These are phyloP conservation scores for Mimas tiliae DNA, from an alignment of 2,888 invertebrate species.

Conservation along the genomic window DNA sequence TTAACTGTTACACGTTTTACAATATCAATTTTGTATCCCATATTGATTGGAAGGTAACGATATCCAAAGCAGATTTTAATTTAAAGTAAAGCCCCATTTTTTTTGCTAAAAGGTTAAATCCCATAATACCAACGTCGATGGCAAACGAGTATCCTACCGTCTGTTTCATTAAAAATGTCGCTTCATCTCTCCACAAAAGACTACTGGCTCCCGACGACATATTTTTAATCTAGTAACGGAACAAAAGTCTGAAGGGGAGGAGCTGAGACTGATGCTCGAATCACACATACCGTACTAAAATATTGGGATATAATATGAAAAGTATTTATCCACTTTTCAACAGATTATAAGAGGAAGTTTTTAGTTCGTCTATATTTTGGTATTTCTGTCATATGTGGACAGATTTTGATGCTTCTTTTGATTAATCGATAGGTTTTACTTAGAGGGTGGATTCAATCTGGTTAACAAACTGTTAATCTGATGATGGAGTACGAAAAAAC, in stretches of 20 bases:
- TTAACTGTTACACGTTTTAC: no score
- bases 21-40: no score
- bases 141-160: slow-evolving; percentile 44
- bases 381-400: no score
- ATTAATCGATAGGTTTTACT: no score
- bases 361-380: no score
- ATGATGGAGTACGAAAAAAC: no score
- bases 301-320: background rate
- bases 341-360: no score
- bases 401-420: no score
- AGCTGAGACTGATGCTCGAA: background rate
- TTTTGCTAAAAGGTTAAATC: background rate
- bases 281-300: background rate
- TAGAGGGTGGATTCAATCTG: no score
- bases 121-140: slow-evolving; percentile 41
- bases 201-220: slow-evolving; percentile 48
- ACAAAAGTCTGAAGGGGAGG: slow-evolving; percentile 42
- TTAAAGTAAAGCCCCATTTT: background rate
- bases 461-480: no score
- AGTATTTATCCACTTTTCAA: background rate
- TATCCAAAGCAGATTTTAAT: background rate
- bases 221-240: slow-evolving; percentile 64
- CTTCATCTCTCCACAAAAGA: slow-evolving; percentile 55
- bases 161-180: slow-evolving; percentile 60
- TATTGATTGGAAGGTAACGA: background rate